Evolutionary conservation across 2,888 invertebrate genomes (phyloP).

Genomic region (Amorpha juglandis): DNA sequence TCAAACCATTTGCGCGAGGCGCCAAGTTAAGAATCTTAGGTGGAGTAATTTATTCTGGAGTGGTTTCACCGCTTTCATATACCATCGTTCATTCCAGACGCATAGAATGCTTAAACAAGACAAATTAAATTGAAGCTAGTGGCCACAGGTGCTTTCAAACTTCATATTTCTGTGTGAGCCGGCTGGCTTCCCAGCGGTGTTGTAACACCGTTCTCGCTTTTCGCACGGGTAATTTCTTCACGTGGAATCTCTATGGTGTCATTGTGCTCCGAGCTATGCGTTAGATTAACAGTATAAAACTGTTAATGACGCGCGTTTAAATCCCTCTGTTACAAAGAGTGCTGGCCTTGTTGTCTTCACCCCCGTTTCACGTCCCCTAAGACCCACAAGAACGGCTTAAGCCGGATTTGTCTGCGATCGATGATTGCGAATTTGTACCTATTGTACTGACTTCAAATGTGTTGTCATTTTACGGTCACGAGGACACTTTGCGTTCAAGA

Average conservation of each 20-base stretch:
- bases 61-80: conserved; percentile 22
- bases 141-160: conserved; percentile 48
- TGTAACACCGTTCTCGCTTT: conserved; percentile 25
- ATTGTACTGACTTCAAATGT: conserved; percentile 43
- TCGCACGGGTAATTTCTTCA: conserved; percentile 41
- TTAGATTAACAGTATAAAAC: conserved; percentile 59
- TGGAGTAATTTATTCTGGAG: conserved; percentile 36
- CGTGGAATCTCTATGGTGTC: conserved; percentile 40
- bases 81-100: conserved; percentile 26
- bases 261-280: conserved; percentile 47
- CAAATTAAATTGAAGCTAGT: conserved; percentile 45
- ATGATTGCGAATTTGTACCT: conserved; percentile 57
- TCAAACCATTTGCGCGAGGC: conserved; percentile 28
- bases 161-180: conserved; percentile 38
- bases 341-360: conserved; percentile 60
- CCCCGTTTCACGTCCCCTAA: conserved; percentile 50
- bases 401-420: conserved; percentile 68
- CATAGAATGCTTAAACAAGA: conserved; percentile 38
- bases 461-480: conserved; percentile 4
- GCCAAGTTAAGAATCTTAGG: conserved; percentile 27
- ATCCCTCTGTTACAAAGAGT: conserved; percentile 65
- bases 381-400: conserved; percentile 64
- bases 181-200: conserved; percentile 36
- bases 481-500: not conserved
- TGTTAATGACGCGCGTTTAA: conserved; percentile 42